Evolutionary conservation across 2,888 invertebrate genomes (phyloP), one percentile per base, ranked within the genome.

Genomic region (Philaethria dido): DNA sequence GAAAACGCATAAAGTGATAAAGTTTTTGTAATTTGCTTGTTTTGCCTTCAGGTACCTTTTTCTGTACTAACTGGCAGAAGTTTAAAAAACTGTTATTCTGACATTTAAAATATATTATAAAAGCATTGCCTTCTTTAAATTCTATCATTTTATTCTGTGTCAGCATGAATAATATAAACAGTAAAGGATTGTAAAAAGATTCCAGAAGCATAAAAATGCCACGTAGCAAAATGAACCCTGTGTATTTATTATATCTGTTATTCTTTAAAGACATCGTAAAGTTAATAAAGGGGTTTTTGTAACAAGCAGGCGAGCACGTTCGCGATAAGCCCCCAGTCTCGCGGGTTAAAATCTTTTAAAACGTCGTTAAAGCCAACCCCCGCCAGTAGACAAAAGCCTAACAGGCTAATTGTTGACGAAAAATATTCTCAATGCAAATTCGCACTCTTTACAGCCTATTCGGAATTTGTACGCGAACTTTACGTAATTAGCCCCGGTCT

Each of bases 341-440:
- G 83, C 83, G 74, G 72, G 84, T 85, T 80, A 82, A 82, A 89
- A 92, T 92, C 91, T 92, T 90, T 92, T 91, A 92, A 92, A 91
- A 91, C 87, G 85, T 91, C 90, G 89, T 92, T 92, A 92, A 92
- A 92, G 81, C 84, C 85, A 84, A 87, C 89, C 89, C 88, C 84
- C 78, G 83, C 81, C 80, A 76, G 78, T 86, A 89, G 89, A 90
- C 91, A 89, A 91, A 88, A 84, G 86, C 86, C 82, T 83, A 82
- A 84, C 85, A 79, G 83, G 82, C 88, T 90, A 92, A 91, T 92
- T 91, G 89, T 89, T 92, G 89, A 88, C 87, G 90, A 89, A 89
- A 89, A 89, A 91, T 89, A 90, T 89, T 87, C 87, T 84, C 87
- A 85, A 91, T 92, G 91, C 89, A 91, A 92, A 92, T 92, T 90